These are phyloP conservation scores for Syrmaticus mikado DNA, from an alignment of 2,113 vertebrate genomes.

Conservation along the genomic window DNA sequence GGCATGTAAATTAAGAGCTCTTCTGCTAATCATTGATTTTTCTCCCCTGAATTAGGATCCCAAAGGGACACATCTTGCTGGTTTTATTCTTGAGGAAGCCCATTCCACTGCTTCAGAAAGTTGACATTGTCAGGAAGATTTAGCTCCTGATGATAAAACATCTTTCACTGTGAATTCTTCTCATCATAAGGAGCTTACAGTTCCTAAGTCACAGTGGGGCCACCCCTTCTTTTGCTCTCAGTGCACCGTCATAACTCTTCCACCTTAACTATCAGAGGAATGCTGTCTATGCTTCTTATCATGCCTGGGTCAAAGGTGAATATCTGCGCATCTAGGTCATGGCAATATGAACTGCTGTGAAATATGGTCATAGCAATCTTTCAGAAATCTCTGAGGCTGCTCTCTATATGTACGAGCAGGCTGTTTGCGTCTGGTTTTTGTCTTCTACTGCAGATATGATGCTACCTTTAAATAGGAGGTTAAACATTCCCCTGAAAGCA, in stretches of 20 bases:
- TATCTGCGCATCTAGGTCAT: conserved; percentile 34
- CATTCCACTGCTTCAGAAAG: conserved; percentile 14
- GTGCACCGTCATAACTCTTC: conserved; percentile 50
- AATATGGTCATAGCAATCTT: conserved; percentile 48
- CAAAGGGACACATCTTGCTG: conserved; percentile 12
- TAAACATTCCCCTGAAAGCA: neutral
- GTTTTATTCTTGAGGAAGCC: conserved; percentile 53
- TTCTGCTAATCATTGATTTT: conserved; percentile 43
- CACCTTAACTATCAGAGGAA: conserved; percentile 66
- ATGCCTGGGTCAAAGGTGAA: conserved; percentile 54
- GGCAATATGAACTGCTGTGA: conserved; percentile 48
- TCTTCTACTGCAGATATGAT: neutral
- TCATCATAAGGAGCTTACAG: conserved; percentile 67
- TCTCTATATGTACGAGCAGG: neutral
- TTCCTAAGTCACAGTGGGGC: conserved; percentile 54
- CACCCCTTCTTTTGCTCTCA: conserved; percentile 35
- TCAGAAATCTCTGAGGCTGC: neutral
- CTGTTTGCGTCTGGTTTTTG: conserved; percentile 1
- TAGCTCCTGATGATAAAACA: conserved; percentile 27
- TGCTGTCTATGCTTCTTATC: conserved; percentile 58
- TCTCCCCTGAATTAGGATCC: neutral
- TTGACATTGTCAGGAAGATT: conserved; percentile 54
- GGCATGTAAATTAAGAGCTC: conserved; percentile 38
- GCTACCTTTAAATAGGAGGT: neutral
- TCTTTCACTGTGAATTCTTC: conserved; percentile 56